Evolutionary conservation across 2,113 vertebrate species (phyloP), one percentile per base, ranked within the genome.

Genomic region (Megaleporinus macrocephalus): DNA sequence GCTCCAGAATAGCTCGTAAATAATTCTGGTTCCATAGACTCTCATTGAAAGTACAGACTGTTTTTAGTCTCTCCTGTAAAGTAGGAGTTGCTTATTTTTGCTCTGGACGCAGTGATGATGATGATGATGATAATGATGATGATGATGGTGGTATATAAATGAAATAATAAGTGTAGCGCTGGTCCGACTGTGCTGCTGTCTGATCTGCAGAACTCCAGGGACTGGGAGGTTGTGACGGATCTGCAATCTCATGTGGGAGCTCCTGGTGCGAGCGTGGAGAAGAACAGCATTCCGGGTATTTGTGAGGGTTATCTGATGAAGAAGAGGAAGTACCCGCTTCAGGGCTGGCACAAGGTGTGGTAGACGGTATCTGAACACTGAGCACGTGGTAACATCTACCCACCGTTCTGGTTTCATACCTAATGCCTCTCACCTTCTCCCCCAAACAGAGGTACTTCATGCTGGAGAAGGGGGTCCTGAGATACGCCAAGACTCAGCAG

Each of bases 281-380:
- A 89, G 49, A 92, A 85, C 16, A 86, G 79, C 2, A 5, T 91
- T 55, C 94, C 92, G 0, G 95, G 92, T 36, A 90, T 95, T 69
- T 97, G 96, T 80, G 96, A 98, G 88, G 97, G 97, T 0, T 96
- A 94, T 86, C 87, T 99, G 90, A 95, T 98, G 89, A 99, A 98
- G 92, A 97, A 95, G 90, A 95, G 96, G 83, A 99, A 98, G 88
- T 98, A 96, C 92, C 97, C 97, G 0, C 91, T 99, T 66, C 98
- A 97, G 86, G 97, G 97, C 79, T 98, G 97, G 97, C 97, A 98
- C 92, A 99, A 97, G 95, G 97, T 98, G 84, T 89, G 0, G 0
- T 24, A 20, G 4, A 7, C 5, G 1, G 1, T 30, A 12, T 26
- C 44, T 0, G 11, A 1, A 7, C 5, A 13, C 20, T 14, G 49